Conservation (phyloP, 2,113 vertebrate species). For the Gallinago paraguaiae region DNA sequence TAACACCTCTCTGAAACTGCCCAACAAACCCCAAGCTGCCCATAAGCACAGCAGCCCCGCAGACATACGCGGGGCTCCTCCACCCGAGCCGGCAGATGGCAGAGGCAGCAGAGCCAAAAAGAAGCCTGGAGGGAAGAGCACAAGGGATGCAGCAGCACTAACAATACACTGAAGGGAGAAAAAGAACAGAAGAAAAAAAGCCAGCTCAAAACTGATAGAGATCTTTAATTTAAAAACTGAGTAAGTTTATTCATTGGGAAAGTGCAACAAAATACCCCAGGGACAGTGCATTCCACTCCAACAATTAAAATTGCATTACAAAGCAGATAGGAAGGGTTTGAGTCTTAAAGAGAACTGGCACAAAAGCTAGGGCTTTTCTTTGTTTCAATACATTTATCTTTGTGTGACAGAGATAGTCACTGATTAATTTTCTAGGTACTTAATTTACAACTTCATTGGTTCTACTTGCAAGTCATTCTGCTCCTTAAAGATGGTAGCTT, state of each 20-base stretch:
- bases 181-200: conserved; percentile 4
- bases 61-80: background rate
- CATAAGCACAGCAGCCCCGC: background rate
- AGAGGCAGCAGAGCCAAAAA: background rate
- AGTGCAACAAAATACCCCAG: conserved; percentile 54
- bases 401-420: conserved; percentile 34
- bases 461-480: conserved; percentile 19
- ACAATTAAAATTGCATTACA: conserved; percentile 73
- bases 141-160: conserved; percentile 15
- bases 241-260: conserved; percentile 71
- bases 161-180: conserved; percentile 2
- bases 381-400: conserved; percentile 47
- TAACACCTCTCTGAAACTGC: background rate
- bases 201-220: conserved; percentile 55
- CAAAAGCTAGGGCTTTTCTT: conserved; percentile 43
- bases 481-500: conserved; percentile 5
- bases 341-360: conserved; percentile 34
- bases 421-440: conserved; percentile 47
- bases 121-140: background rate
- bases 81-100: background rate
- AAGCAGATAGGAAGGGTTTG: conserved; percentile 41
- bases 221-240: conserved; percentile 77
- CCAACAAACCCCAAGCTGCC: background rate
- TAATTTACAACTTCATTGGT: conserved; percentile 46
- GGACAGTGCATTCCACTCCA: conserved; percentile 40